Percentiles rank a stretch among this genome's conserved stretches.
Evolutionary conservation across 30 jellyfish, hydroid and myxozoan genomes (phyloP).

Genomic region (Calvadosia cruxmelitensis): DNA sequence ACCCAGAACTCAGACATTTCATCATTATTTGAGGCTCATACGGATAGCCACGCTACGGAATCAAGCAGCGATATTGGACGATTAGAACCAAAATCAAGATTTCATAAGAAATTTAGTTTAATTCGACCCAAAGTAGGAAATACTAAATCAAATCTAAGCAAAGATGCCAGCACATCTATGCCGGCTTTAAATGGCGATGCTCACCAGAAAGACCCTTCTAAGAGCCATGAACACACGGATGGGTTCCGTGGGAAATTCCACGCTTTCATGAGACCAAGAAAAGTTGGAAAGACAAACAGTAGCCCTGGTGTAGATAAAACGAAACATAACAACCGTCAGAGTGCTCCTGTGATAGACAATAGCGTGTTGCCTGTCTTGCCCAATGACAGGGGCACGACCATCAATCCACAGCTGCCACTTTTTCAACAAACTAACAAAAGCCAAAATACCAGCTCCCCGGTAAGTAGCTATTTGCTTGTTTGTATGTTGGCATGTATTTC

Average conservation of each 20-base stretch:
- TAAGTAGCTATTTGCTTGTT: too few relatives aligned
- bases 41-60: background rate
- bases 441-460: too few relatives aligned
- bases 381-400: too few relatives aligned
- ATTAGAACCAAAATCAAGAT: background rate
- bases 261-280: background rate
- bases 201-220: background rate
- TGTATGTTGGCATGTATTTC: too few relatives aligned
- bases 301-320: background rate
- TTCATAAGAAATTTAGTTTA: too few relatives aligned
- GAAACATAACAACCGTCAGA: background rate
- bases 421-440: too few relatives aligned
- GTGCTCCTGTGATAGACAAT: background rate
- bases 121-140: background rate
- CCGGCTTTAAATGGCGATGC: background rate
- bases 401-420: too few relatives aligned
- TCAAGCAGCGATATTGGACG: background rate
- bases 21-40: too few relatives aligned
- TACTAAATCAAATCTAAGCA: background rate
- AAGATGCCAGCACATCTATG: background rate
- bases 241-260: background rate
- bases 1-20: background rate
- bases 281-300: background rate
- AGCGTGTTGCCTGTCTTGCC: too few relatives aligned
- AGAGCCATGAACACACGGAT: background rate